phyloP scores from a whole-genome alignment of 1,140 invertebrate species.

The Magallana angulata region DNA sequence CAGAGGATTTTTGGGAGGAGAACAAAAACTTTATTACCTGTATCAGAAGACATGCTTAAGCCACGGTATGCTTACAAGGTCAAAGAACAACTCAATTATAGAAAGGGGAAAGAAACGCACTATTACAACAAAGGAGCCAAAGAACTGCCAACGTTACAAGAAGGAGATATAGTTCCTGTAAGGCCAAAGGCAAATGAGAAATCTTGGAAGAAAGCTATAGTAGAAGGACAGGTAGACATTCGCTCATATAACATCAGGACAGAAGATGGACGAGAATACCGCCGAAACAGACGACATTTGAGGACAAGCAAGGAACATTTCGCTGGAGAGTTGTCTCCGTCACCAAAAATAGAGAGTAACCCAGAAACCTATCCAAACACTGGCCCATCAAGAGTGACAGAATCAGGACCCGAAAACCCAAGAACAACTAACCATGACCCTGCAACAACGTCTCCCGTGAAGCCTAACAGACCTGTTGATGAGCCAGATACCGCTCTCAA shows the following conservation, averaged over 20 bases:
- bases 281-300: no score
- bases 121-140: slow-evolving; percentile 10
- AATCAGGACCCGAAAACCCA: not conserved
- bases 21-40: slow-evolving; percentile 42
- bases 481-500: not conserved
- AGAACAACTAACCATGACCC: not conserved
- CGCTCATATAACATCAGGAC: slow-evolving; percentile 39
- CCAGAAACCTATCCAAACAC: not conserved
- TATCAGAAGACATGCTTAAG: slow-evolving; percentile 11
- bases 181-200: slow-evolving; percentile 31
- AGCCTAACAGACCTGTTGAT: not conserved
- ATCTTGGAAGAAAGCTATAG: slow-evolving; percentile 20
- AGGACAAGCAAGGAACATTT: no score
- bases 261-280: no score
- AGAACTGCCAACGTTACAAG: slow-evolving; percentile 35
- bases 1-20: slow-evolving; percentile 44
- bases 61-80: slow-evolving; percentile 1
- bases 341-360: no score
- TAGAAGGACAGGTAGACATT: not conserved
- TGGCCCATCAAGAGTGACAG: not conserved
- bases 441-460: not conserved
- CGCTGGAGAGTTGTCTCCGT: no score
- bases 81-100: slow-evolving; percentile 5
- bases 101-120: slow-evolving; percentile 32
- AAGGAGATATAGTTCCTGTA: slow-evolving; percentile 48